Evolutionary conservation across 2,888 invertebrate species (phyloP).

Genomic region (Nyleta sp.): DNA sequence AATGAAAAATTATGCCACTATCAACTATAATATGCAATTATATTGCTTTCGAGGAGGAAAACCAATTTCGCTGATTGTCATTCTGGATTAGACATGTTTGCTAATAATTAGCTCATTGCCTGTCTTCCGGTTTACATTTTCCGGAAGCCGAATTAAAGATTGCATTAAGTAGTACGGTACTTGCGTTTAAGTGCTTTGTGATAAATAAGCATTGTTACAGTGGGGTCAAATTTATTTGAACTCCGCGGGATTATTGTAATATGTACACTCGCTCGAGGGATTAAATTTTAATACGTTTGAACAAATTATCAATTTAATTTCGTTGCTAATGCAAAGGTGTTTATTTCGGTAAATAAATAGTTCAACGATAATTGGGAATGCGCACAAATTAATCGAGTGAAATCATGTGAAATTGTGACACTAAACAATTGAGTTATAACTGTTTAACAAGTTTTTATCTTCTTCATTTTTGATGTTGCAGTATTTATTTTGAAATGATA

Average conservation of each 20-base stretch:
- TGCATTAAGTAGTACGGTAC: background rate
- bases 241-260: slow-evolving; percentile 20
- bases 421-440: no score
- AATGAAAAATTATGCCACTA: slow-evolving; percentile 53
- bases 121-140: background rate
- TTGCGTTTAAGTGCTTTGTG: slow-evolving; percentile 4
- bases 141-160: background rate
- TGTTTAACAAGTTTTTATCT: no score
- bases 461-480: no score
- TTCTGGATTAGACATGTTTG: background rate
- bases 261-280: background rate
- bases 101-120: background rate
- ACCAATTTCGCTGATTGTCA: background rate
- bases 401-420: no score
- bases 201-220: background rate
- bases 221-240: background rate
- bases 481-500: no score
- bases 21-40: slow-evolving; percentile 26
- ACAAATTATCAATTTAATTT: no score
- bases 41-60: no score
- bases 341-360: no score
- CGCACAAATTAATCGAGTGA: no score
- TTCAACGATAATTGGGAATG: no score
- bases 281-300: slow-evolving; percentile 5
- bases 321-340: no score